Evolutionary conservation across 1,140 invertebrate species (phyloP).

Genomic region (Gryon sp.): DNA sequence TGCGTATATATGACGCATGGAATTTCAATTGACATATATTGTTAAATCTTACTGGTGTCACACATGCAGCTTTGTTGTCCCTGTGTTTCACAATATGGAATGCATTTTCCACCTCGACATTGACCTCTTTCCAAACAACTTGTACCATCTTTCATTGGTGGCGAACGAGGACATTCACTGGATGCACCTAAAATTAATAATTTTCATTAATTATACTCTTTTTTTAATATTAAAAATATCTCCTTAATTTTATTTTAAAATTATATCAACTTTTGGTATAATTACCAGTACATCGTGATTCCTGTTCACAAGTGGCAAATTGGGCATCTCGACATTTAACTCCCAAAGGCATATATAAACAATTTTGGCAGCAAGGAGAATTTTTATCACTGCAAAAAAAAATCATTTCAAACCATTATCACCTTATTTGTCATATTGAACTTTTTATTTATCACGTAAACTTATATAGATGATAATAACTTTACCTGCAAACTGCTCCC

Average conservation of each 20-base stretch:
- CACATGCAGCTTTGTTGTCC: conserved; percentile 96
- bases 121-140: conserved; percentile 93
- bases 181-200: conserved; percentile 79
- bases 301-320: conserved; percentile 93
- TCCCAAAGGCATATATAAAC: conserved; percentile 89
- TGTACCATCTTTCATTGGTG: conserved; percentile 92
- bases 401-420: background rate
- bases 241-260: background rate
- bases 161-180: conserved; percentile 88
- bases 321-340: conserved; percentile 93
- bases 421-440: background rate
- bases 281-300: conserved; percentile 85
- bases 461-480: conserved; percentile 6
- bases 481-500: conserved; percentile 90
- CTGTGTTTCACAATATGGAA: conserved; percentile 95
- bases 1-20: too few relatives aligned
- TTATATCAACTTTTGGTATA: background rate
- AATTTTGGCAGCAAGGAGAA: conserved; percentile 94
- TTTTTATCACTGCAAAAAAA: conserved; percentile 90
- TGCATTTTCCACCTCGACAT: conserved; percentile 91
- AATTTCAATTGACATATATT: too few relatives aligned
- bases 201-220: too few relatives aligned
- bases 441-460: background rate
- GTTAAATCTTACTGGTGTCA: conserved; percentile 86
- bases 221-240: conserved; percentile 18